Percentiles rank a stretch among this genome's conserved stretches.
Conservation (phyloP, 1,140 invertebrate species). For the Cepaea nemoralis region DNA sequence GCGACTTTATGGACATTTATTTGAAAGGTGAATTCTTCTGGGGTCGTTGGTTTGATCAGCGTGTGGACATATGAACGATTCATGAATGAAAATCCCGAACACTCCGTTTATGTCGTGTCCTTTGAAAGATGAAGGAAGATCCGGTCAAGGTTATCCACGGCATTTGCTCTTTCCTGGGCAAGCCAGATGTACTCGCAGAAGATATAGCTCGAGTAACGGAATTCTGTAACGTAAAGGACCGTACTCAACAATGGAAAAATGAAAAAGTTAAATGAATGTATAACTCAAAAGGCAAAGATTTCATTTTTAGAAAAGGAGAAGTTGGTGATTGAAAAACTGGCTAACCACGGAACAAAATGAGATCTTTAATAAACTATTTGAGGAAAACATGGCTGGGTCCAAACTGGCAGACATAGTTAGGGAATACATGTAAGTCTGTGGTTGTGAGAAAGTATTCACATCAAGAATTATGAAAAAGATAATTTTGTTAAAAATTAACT, state of each 20-base stretch:
- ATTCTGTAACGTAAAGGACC: not conserved
- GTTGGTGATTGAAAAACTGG: constrained; percentile 5
- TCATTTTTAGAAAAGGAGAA: constrained; percentile 3
- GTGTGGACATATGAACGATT: not conserved
- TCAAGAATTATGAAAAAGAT: no score
- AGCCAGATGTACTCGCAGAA: not conserved
- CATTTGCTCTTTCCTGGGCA: not conserved
- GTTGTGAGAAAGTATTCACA: no score
- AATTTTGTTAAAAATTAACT: no score
- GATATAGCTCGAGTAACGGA: constrained; percentile 6
- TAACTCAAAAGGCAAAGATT: not conserved
- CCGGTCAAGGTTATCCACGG: not conserved
- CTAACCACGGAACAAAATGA: not conserved
- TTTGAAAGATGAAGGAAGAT: constrained; percentile 17
- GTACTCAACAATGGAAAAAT: not conserved
- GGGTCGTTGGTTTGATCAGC: constrained; percentile 7
- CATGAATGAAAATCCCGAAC: not conserved
- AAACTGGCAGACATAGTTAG: not conserved
- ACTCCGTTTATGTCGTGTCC: not conserved
- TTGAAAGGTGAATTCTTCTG: not conserved
- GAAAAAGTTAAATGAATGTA: not conserved
- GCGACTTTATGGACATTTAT: not conserved
- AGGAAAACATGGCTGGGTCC: constrained; percentile 10
- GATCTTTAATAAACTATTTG: not conserved
- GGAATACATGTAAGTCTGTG: not conserved